A percentile compares a stretch with the other conserved stretches of the same genome.
Conservation (phyloP, 2,888 invertebrate species). For the Xestia xanthographa region DNA sequence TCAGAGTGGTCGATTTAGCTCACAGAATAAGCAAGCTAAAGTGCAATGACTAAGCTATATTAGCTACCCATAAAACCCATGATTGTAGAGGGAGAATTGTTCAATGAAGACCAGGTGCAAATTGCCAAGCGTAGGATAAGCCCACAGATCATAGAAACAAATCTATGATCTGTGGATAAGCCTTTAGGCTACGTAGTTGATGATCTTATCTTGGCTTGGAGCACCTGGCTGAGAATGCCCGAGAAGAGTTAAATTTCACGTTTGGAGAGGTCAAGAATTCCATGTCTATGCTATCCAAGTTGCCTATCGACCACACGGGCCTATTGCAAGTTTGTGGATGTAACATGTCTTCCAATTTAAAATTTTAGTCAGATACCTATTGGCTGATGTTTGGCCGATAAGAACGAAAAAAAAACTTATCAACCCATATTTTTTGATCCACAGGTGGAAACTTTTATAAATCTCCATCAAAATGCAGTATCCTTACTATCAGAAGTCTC, state of each 20-base stretch:
- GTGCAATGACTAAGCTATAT: not conserved
- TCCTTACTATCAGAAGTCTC: conserved; percentile 90
- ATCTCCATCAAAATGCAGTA: conserved; percentile 90
- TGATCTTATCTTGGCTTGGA: not conserved
- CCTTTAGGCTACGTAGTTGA: not conserved
- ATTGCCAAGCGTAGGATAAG: not conserved
- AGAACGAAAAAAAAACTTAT: not conserved
- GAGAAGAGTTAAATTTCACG: not conserved
- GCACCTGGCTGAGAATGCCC: too few relatives aligned
- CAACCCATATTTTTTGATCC: not conserved
- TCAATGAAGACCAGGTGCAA: not conserved
- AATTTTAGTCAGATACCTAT: not conserved
- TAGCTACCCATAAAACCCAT: not conserved
- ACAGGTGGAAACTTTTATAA: conserved; percentile 90
- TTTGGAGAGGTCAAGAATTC: not conserved
- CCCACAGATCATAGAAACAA: too few relatives aligned
- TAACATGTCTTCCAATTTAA: not conserved
- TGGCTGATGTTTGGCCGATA: not conserved
- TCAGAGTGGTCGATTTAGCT: not conserved
- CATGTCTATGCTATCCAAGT: not conserved
- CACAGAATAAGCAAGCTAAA: not conserved
- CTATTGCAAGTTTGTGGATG: not conserved
- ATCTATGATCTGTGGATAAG: too few relatives aligned
- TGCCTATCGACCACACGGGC: not conserved
- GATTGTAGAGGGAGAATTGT: not conserved